Percentiles rank a stretch among this genome's conserved stretches.
phyloP scores from a whole-genome alignment of 64 coral and sea anemone species.

The Montipora foliosa region DNA sequence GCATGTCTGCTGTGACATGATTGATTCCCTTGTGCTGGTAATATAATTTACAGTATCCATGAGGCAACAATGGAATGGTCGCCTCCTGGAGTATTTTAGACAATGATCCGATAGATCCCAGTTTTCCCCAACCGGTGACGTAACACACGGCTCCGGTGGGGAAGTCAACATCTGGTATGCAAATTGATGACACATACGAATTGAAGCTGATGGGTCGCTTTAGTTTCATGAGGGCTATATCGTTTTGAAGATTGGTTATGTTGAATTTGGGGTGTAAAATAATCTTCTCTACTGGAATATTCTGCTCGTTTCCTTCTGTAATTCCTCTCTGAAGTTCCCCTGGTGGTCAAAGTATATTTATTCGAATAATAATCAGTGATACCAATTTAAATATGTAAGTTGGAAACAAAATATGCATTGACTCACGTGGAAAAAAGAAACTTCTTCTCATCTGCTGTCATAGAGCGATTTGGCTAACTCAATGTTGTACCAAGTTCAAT shows the following conservation, averaged over 20 bases:
- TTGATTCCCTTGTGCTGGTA: not conserved
- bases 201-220: constrained; percentile 37
- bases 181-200: too few relatives aligned
- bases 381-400: too few relatives aligned
- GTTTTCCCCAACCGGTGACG: constrained; percentile 61
- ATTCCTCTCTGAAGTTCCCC: constrained; percentile 51
- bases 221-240: constrained; percentile 63
- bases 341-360: not conserved
- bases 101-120: not conserved
- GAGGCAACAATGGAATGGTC: constrained; percentile 34
- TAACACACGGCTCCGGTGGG: constrained; percentile 44
- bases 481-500: too few relatives aligned
- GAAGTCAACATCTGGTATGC: constrained; percentile 30
- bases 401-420: too few relatives aligned
- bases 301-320: constrained; percentile 55
- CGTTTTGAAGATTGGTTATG: constrained; percentile 15
- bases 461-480: too few relatives aligned
- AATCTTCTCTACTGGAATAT: constrained; percentile 55
- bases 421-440: too few relatives aligned
- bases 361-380: too few relatives aligned
- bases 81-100: constrained; percentile 58
- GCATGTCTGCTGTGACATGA: constrained; percentile 43
- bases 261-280: constrained; percentile 47
- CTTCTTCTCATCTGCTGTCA: too few relatives aligned
- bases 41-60: not conserved